Conservation (phyloP, 2,113 vertebrate species). For the Corythornis cristatus region DNA sequence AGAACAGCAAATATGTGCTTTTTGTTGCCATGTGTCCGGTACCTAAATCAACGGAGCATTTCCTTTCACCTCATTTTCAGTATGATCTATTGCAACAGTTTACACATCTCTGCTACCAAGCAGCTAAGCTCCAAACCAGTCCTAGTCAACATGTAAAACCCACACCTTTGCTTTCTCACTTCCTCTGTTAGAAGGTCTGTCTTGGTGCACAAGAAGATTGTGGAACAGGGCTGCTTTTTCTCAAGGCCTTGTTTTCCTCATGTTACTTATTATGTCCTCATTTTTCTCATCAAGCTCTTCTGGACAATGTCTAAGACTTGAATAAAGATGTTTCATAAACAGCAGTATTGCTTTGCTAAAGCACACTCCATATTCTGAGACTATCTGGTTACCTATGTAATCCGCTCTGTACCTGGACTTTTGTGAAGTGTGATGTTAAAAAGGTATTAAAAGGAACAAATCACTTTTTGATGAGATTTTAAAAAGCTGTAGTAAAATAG, state of each 20-base stretch:
- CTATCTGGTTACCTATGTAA: neutral
- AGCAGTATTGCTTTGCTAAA: neutral
- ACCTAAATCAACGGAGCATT: neutral
- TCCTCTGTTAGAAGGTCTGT: neutral
- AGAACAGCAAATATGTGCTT: neutral
- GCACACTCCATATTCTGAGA: neutral
- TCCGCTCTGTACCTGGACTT: neutral
- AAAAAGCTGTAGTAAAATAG: neutral
- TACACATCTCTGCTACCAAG: neutral
- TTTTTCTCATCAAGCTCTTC: neutral
- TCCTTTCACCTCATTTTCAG: conserved; percentile 5
- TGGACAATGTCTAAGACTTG: neutral
- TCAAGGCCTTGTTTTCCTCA: neutral
- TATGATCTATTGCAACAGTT: neutral
- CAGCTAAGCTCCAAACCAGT: neutral
- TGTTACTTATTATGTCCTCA: neutral
- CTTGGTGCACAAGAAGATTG: neutral
- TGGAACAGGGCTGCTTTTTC: neutral
- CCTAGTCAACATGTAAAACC: neutral
- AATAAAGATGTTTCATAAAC: neutral
- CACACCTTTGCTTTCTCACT: neutral
- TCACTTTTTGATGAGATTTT: neutral
- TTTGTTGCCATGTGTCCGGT: neutral
- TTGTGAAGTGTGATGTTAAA: neutral
- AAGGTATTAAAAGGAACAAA: neutral